These are phyloP conservation scores for Crepidodera aurea DNA, from an alignment of 2,888 invertebrate genomes.

Conservation along the genomic window DNA sequence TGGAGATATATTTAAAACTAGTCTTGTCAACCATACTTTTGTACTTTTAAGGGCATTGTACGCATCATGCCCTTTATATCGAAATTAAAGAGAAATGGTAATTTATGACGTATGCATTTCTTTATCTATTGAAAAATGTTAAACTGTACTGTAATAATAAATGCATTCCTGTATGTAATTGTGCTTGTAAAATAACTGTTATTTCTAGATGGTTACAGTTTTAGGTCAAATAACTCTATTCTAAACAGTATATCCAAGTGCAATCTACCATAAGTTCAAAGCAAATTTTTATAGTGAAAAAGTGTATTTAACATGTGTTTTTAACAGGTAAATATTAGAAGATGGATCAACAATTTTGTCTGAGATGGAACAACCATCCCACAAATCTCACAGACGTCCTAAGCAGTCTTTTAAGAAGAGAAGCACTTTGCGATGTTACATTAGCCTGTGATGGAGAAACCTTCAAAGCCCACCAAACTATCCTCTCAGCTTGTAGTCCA, in stretches of 20 bases:
- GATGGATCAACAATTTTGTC: conserved; percentile 86
- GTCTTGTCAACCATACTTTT: conserved; percentile 38
- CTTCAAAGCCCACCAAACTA: conserved; percentile 92
- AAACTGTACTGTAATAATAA: conserved; percentile 43
- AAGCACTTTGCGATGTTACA: conserved; percentile 92
- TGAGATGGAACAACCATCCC: conserved; percentile 95
- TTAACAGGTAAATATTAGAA: conserved; percentile 44
- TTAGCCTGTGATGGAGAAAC: conserved; percentile 91
- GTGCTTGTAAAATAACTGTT: conserved; percentile 59
- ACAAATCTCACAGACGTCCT: conserved; percentile 90
- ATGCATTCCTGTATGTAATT: conserved; percentile 53
- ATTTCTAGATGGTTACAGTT: conserved; percentile 61
- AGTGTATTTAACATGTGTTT: conserved; percentile 32
- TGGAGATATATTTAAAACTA: conserved; percentile 5
- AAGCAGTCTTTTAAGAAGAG: conserved; percentile 85
- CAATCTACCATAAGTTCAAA: conserved; percentile 29
- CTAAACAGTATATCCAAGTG: conserved; percentile 47
- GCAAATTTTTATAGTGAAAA: conserved; percentile 31
- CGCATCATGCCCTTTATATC: conserved; percentile 37
- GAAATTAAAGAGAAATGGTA: conserved; percentile 30
- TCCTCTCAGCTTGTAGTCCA: conserved; percentile 92
- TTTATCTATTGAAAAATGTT: conserved; percentile 40
- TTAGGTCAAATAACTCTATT: conserved; percentile 62
- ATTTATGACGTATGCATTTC: conserved; percentile 41
- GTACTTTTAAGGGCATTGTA: conserved; percentile 55